Conservation (phyloP, 2,113 vertebrate species). For the Salvelinus namaycush region DNA sequence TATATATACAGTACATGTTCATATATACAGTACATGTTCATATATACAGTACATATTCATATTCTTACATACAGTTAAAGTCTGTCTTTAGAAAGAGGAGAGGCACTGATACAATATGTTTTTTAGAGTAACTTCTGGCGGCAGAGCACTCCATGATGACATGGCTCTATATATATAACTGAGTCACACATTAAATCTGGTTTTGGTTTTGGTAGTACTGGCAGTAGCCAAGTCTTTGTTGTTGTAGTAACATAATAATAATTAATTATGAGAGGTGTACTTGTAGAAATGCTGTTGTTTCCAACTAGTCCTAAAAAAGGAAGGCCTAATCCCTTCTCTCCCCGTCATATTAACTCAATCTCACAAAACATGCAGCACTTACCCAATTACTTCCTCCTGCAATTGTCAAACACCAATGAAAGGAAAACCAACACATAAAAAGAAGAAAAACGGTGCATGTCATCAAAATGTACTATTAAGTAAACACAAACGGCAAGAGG, state of each 20-base stretch:
- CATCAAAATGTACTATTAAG: slow-evolving; percentile 51
- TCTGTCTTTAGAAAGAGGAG: no score
- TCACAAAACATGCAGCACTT: no score
- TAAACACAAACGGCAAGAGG: slow-evolving; percentile 50
- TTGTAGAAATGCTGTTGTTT: neutral
- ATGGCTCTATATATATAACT: no score
- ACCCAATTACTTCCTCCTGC: no score
- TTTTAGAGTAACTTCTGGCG: no score
- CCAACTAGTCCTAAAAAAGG: slow-evolving; percentile 7
- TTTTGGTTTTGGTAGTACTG: neutral
- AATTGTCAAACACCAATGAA: neutral
- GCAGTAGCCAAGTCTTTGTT: neutral
- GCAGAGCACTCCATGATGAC: no score
- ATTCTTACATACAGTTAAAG: no score
- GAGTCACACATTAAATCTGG: no score
- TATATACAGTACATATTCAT: no score
- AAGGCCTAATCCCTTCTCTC: neutral
- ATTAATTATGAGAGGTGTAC: neutral
- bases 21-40: no score
- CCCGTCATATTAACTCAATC: neutral
- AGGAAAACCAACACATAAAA: slow-evolving; percentile 34
- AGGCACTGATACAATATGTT: no score
- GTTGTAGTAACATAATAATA: neutral
- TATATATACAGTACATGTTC: no score
- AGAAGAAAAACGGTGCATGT: slow-evolving; percentile 38